Base-by-base conservation (phyloP, 2,888 invertebrate species). In the Nasonovia ribisnigri region DNA sequence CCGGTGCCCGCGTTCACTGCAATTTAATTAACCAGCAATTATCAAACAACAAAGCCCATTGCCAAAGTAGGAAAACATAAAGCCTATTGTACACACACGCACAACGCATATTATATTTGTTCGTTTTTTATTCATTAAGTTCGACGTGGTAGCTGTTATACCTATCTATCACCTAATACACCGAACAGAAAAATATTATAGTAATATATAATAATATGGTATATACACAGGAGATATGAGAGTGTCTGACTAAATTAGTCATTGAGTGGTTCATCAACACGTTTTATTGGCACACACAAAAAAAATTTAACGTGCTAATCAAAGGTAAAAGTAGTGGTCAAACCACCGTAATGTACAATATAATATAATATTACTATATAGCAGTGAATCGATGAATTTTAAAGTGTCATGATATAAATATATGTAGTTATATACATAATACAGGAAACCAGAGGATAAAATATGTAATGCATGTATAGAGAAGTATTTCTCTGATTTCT, bases 21-120 rank as follows among this genome's bases (percentile, higher is more conserved):
- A 48, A 87, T 92, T 92, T 92, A 88, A 92, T 88, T 77, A 92
- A 92, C 88, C 88, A 24, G n/a, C 88, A 77, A 92, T 92, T 92
- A 92, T 92, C 77, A 54, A 88, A 92, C 36, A 88, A 88, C 88
- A 92, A 92, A 88, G 88, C 88, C 77, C 67, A 29, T n/a, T 60
- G 43, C 42, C 57, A 16, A 48, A 92, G 48, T 48, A 87, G 60
- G 67, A 87, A 92, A 67, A 92, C 87, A 87, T 60, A 88, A 87
- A 92, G 46, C 87, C 60, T 48, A 42, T 92, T 92, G 57, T 92
- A 46, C 42, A 16, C 43, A 46, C 3, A 20, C 29, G 2, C 26
- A 77, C n/a, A 36, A n/a, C 57, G 26, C 11, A 46, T 46, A 11
- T 36, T 88, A 42, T 88, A 77, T 77, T 51, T 67, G 92, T 92